A percentile compares a stretch with the other conserved stretches of the same genome.
These are phyloP conservation scores for Otolemur crassicaudatus DNA, from an alignment of 2,797 vertebrate genomes.

Conservation along the genomic window DNA sequence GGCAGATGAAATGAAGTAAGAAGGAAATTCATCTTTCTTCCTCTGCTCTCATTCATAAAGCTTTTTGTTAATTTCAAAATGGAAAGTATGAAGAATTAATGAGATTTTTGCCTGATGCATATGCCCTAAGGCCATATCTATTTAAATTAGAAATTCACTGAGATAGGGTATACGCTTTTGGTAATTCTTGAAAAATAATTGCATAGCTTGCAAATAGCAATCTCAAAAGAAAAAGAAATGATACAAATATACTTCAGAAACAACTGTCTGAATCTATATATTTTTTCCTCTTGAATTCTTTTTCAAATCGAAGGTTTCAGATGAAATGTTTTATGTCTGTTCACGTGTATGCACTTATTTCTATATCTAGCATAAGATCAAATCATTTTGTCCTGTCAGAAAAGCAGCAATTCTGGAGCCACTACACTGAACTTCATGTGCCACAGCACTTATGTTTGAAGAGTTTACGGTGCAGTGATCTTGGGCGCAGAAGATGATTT, in stretches of 20 bases:
- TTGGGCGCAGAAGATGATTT: background rate
- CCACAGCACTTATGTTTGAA: background rate
- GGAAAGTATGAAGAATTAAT: conserved; percentile 65
- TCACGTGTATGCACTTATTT: background rate
- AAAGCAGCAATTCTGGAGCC: background rate
- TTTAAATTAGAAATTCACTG: conserved; percentile 61
- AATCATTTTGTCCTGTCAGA: background rate
- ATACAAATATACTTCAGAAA: conserved; percentile 17
- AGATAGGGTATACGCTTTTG: background rate
- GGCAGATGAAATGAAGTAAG: conserved; percentile 63
- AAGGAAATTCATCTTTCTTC: conserved; percentile 61
- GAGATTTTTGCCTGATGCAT: conserved; percentile 52
- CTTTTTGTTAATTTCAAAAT: conserved; percentile 69
- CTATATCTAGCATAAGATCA: background rate
- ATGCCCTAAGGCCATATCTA: conserved; percentile 11
- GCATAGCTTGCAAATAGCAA: background rate
- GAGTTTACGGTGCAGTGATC: background rate
- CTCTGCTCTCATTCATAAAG: conserved; percentile 38
- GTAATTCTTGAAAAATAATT: conserved; percentile 52
- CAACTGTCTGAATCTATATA: background rate
- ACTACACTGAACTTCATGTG: background rate
- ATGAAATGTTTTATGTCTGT: background rate
- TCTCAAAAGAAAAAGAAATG: conserved; percentile 26
- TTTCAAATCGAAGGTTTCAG: conserved; percentile 8
- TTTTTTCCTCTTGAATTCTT: background rate